Evolutionary conservation across 1,140 invertebrate genomes (phyloP), one percentile per base, ranked within the genome.

Genomic region (Drosophila repletoides): DNA sequence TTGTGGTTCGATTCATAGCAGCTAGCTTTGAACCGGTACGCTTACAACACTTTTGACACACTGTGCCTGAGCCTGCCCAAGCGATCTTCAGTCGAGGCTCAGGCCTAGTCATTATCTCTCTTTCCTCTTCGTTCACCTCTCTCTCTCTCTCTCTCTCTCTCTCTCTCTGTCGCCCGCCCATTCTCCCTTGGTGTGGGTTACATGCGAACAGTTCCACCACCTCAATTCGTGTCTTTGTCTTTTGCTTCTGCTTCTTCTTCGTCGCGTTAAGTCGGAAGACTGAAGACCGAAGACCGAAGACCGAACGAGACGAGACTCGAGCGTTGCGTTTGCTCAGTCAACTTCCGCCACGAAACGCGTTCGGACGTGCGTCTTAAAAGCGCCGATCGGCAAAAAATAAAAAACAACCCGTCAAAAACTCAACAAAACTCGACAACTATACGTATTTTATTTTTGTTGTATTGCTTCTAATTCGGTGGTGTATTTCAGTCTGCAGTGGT

Each of bases 281-380:
- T 29, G 33, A 40, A 41, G 55, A 10, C 19, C 24, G 41, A 66
- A 64, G 26, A 61, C 12, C 49, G 49, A 51, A 17, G 40, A 21
- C 61, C 10, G 9, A 9, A 49, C 22, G 48, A 26, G 28, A 19
- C 40, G 40, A 63, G 41, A 43, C 28, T 43, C 9, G 17, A 28
- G 41, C 45, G 15, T 19, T 15, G 29, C 9, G 22, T 64, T 84
- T 64, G 79, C 74, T 84, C 79, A 84, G 80, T 84, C 75, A 69
- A 84, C 66, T 84, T 84, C 74, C 80, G 79, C 53, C 75, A 79
- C 79, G 80, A 84, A 68, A 68, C 71, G 71, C 74, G 70, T 53
- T 74, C 75, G 79, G 79, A 84, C 79, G 80, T 84, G 79, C 58
- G 70, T 41, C 36, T 69, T 53, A 31, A 34, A 31, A 34, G 40